Evolutionary conservation across 1,140 invertebrate species (phyloP), one percentile per base, ranked within the genome.

Genomic region (Drosophila tropicalis): DNA sequence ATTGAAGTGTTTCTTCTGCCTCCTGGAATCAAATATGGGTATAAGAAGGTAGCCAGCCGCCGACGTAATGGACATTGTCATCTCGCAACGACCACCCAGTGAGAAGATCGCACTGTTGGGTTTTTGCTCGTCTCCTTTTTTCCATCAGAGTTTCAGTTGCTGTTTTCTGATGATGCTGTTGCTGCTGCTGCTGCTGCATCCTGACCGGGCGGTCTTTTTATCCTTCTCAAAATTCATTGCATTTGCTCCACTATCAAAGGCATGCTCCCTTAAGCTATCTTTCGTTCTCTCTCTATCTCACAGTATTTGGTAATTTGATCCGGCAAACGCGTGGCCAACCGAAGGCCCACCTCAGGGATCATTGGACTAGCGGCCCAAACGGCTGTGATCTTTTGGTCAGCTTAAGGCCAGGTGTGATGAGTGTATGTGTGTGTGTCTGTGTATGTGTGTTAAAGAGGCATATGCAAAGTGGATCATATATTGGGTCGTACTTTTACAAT

Each of bases 351-450:
- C 44, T 63, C n/a, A 36, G 41, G 62, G 72, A 69, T 60, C 40
- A 56, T 58, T 54, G 34, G 17, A 66, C 57, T 62, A 68, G 79
- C 71, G 75, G 76, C 74, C 61, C 76, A 72, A 74, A 70, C 67
- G 64, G 76, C 84, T 89, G 80, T 87, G 84, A 87, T 87, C 85
- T 87, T 87, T 82, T 74, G 70, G 76, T 51, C 79, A 66, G 68
- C 71, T 63, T 76, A 36, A 40, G 58, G 77, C 70, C 81, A 89
- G 84, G 84, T 89, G 84, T 89, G 85, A 84, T 84, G 64, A 72
- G 64, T 76, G 74, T 75, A 66, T 73, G 87, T 83, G 57, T 60
- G 19, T 47, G 36, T 15, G 32, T 13, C 32, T 36, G 57, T 39
- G 54, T 55, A 15, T 5, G 13, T 29, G 29, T 29, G 5, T 29